These are phyloP conservation scores for Xylota segnis DNA, from an alignment of 2,888 invertebrate genomes.

Conservation along the genomic window DNA sequence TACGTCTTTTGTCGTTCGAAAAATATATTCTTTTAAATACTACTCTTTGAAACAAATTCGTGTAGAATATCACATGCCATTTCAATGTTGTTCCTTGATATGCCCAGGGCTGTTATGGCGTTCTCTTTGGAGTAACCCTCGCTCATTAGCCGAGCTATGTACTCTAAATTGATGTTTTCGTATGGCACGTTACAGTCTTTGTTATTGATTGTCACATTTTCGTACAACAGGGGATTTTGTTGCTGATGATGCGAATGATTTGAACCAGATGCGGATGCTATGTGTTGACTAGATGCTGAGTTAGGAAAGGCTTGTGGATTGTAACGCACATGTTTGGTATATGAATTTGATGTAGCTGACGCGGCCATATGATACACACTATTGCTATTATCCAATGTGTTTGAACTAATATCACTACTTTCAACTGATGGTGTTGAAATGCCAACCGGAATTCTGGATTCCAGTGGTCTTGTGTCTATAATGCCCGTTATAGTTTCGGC, in stretches of 20 bases:
- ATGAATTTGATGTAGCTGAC: slow-evolving; percentile 62
- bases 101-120: slow-evolving; percentile 95
- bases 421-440: slow-evolving; percentile 37
- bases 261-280: slow-evolving; percentile 73
- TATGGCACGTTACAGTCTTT: slow-evolving; percentile 88
- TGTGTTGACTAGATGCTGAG: slow-evolving; percentile 61
- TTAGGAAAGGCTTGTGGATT: slow-evolving; percentile 75
- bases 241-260: slow-evolving; percentile 65
- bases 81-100: slow-evolving; percentile 96
- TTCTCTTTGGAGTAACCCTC: slow-evolving; percentile 96
- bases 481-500: slow-evolving; percentile 90
- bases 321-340: slow-evolving; percentile 71
- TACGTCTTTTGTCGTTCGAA: slow-evolving; percentile 22
- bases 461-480: slow-evolving; percentile 87
- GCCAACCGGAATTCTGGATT: slow-evolving; percentile 81
- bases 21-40: slow-evolving; percentile 79
- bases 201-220: slow-evolving; percentile 85
- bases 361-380: slow-evolving; percentile 58
- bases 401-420: slow-evolving; percentile 54
- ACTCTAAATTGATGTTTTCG: slow-evolving; percentile 95
- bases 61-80: slow-evolving; percentile 98
- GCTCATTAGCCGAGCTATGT: slow-evolving; percentile 93
- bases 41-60: slow-evolving; percentile 91
- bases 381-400: slow-evolving; percentile 65
- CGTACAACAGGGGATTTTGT: slow-evolving; percentile 83